Evolutionary conservation across 2,113 vertebrate species (phyloP).

Genomic region (Pterocles orientalis): DNA sequence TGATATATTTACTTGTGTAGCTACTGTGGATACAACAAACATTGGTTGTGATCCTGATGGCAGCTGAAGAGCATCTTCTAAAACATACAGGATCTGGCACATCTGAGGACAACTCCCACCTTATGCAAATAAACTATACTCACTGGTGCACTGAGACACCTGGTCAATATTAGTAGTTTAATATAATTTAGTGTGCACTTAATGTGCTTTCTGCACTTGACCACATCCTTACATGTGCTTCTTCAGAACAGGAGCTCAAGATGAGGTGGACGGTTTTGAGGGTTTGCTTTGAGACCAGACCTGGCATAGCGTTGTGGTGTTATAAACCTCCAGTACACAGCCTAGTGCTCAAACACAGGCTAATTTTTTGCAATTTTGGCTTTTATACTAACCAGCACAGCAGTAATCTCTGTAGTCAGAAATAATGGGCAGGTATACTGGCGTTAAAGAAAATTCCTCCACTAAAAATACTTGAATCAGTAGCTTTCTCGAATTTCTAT

Average conservation of each 20-base stretch:
- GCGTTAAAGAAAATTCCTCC: background rate
- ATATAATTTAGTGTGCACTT: background rate
- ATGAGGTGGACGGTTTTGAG: background rate
- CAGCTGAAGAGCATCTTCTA: background rate
- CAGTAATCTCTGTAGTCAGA: background rate
- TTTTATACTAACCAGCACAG: background rate
- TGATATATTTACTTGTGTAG: background rate
- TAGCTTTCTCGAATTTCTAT: background rate
- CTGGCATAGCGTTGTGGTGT: background rate
- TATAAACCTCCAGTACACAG: background rate
- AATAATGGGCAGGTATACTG: background rate
- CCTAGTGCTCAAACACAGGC: background rate
- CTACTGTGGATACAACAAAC: background rate
- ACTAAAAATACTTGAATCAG: background rate
- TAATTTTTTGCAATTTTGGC: background rate
- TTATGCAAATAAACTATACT: background rate
- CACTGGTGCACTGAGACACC: background rate
- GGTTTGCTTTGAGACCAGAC: background rate
- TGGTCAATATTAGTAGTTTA: background rate
- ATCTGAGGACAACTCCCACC: background rate
- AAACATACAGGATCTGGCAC: background rate
- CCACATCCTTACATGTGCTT: background rate
- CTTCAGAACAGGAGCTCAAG: background rate
- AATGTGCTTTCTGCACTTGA: background rate
- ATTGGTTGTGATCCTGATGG: background rate